Percentiles rank a stretch among this genome's conserved stretches.
phyloP scores from a whole-genome alignment of 1,140 invertebrate genomes.

The Bombus huntii region DNA sequence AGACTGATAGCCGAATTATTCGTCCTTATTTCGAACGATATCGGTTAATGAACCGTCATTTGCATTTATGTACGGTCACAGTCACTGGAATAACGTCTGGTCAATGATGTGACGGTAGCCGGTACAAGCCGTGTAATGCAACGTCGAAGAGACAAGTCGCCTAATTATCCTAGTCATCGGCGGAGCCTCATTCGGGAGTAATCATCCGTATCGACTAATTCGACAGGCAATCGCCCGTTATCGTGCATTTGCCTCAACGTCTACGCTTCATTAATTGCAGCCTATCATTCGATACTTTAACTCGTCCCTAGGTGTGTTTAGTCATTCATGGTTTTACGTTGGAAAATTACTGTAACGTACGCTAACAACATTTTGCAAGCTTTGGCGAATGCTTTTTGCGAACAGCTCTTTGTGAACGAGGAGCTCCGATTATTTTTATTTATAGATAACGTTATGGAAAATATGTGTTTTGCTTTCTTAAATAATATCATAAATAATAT shows the following conservation, averaged over 20 bases:
- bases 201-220: conserved; percentile 55
- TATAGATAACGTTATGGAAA: too few species aligned
- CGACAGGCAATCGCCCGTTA: conserved; percentile 42
- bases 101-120: conserved; percentile 43
- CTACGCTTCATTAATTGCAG: conserved; percentile 21
- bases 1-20: not conserved
- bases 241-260: conserved; percentile 26
- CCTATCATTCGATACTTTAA: conserved; percentile 11
- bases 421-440: too few species aligned
- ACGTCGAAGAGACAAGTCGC: conserved; percentile 47
- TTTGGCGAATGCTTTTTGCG: too few species aligned
- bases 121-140: conserved; percentile 18
- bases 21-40: conserved; percentile 13
- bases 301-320: not conserved
- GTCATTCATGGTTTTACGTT: too few species aligned
- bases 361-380: too few species aligned
- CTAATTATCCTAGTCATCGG: conserved; percentile 59
- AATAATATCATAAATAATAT: too few species aligned
- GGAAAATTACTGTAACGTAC: too few species aligned
- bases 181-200: conserved; percentile 49
- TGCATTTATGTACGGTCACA: conserved; percentile 40
- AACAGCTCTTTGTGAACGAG: too few species aligned
- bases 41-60: conserved; percentile 23
- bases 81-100: conserved; percentile 38
- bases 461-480: too few species aligned